A percentile compares a stretch with the other conserved stretches of the same genome.
These are phyloP conservation scores for Loxodonta africana DNA, from an alignment of 2,113 vertebrate genomes.

Conservation along the genomic window DNA sequence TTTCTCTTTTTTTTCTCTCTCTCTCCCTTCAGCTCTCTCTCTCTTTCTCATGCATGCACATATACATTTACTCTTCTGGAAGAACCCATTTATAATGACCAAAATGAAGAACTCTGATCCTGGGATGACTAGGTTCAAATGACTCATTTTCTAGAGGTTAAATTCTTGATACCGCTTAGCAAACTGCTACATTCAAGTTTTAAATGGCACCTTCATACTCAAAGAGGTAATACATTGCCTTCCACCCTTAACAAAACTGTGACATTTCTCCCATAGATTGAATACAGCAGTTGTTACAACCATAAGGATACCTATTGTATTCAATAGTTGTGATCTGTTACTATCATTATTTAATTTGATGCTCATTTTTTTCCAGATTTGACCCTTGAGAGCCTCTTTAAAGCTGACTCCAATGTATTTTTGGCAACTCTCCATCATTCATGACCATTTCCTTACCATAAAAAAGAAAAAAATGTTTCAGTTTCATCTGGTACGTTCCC, in stretches of 20 bases:
- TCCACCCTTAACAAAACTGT: neutral
- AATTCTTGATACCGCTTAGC: neutral
- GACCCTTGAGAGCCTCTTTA: neutral
- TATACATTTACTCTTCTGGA: no score
- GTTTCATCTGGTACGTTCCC: neutral
- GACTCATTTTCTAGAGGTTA: neutral
- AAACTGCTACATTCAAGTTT: neutral
- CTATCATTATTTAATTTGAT: neutral
- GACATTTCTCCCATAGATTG: neutral
- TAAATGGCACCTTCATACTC: neutral
- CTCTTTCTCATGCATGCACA: no score
- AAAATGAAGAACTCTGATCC: neutral
- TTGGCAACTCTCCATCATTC: neutral
- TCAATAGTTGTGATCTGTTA: neutral
- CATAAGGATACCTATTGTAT: neutral
- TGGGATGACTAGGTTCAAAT: neutral
- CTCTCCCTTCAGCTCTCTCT: neutral
- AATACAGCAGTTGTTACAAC: neutral
- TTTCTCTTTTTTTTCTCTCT: neutral
- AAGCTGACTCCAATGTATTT: neutral
- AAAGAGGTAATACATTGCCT: neutral
- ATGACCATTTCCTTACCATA: neutral
- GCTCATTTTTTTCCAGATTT: neutral
- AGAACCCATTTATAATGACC: no score
- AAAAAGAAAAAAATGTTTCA: neutral